A percentile compares a stretch with the other conserved stretches of the same genome.
Conservation (phyloP, 2,797 vertebrate species). For the Enteromius thamalakanensis region DNA sequence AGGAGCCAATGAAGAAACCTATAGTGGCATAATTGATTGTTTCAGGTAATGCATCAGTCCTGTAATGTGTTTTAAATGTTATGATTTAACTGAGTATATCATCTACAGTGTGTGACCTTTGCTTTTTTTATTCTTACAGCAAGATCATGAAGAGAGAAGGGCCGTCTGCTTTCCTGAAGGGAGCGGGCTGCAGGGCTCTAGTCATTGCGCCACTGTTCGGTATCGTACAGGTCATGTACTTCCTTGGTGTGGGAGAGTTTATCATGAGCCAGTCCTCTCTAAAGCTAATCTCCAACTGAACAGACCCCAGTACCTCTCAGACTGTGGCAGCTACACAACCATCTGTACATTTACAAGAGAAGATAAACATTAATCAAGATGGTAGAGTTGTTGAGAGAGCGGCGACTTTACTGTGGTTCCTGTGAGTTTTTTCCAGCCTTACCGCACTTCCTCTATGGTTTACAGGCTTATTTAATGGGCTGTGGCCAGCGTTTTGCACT, state of each 20-base stretch:
- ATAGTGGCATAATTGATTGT: slow-evolving; percentile 81
- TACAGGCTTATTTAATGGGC: slow-evolving; percentile 62
- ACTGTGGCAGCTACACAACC: slow-evolving; percentile 67
- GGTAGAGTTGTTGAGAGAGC: slow-evolving; percentile 33
- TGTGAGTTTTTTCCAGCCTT: slow-evolving; percentile 59
- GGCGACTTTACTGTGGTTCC: slow-evolving; percentile 31
- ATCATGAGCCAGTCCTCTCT: slow-evolving; percentile 77
- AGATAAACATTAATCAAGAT: slow-evolving; percentile 17
- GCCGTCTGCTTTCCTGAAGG: slow-evolving; percentile 83
- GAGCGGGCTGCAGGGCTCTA: slow-evolving; percentile 81
- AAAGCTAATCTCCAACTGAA: slow-evolving; percentile 66
- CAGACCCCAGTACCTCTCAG: background rate
- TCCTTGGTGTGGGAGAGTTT: slow-evolving; percentile 82
- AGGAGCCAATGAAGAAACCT: slow-evolving; percentile 81
- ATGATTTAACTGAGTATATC: background rate
- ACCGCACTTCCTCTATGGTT: slow-evolving; percentile 70
- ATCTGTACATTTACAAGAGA: slow-evolving; percentile 57
- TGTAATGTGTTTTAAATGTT: background rate
- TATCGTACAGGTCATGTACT: slow-evolving; percentile 87
- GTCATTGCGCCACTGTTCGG: slow-evolving; percentile 87
- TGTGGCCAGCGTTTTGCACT: slow-evolving; percentile 68
- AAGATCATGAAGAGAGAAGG: slow-evolving; percentile 84
- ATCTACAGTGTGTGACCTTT: slow-evolving; percentile 1
- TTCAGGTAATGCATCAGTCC: slow-evolving; percentile 65
- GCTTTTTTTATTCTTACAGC: slow-evolving; percentile 62